These are phyloP conservation scores for Cariama cristata DNA, from an alignment of 2,113 vertebrate species.

Conservation along the genomic window DNA sequence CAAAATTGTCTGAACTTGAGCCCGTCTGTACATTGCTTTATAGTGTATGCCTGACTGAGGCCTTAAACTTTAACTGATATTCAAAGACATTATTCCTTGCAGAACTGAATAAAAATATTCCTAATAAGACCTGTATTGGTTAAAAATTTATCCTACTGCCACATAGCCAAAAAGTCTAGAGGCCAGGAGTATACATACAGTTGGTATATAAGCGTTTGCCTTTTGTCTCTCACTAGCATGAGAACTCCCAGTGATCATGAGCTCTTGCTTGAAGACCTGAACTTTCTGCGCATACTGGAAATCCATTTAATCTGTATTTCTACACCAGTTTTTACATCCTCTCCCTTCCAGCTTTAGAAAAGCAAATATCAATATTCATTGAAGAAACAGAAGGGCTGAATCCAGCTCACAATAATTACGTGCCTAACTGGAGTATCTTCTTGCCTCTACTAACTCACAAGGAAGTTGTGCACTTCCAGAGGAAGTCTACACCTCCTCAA, in stretches of 20 bases:
- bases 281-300: not conserved
- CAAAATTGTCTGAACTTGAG: not conserved
- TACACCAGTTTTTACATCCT: not conserved
- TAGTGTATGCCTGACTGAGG: not conserved
- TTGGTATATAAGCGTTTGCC: not conserved
- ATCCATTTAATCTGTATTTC: not conserved
- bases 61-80: not conserved
- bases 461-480: not conserved
- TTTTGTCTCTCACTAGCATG: not conserved
- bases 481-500: not conserved
- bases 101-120: not conserved
- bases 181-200: not conserved
- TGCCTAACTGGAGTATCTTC: not conserved
- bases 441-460: not conserved
- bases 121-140: not conserved
- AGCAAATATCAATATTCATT: not conserved
- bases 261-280: not conserved
- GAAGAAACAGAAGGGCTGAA: not conserved
- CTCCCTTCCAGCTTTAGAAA: not conserved
- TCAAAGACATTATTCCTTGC: not conserved
- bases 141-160: not conserved
- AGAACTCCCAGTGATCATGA: not conserved
- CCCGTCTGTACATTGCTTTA: not conserved
- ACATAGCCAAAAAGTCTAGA: not conserved
- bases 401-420: not conserved